Percentiles rank a stretch among this genome's conserved stretches.
Evolutionary conservation across 2,113 vertebrate species (phyloP).

Genomic region (Mobula hypostoma): DNA sequence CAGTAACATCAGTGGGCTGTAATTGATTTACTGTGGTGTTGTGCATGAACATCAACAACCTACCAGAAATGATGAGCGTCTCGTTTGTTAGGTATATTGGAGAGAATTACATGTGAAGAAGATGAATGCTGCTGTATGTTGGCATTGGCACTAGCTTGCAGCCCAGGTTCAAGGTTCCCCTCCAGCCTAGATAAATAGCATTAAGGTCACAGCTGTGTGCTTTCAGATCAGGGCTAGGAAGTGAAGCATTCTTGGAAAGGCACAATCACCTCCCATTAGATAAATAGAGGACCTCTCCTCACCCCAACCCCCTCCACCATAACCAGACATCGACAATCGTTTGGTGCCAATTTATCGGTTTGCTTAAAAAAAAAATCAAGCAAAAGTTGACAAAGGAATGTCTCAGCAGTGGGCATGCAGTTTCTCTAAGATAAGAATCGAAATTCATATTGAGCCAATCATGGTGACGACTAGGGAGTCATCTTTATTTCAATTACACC

Average conservation of each 20-base stretch:
- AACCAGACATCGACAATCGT: background rate
- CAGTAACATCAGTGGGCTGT: background rate
- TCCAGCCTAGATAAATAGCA: background rate
- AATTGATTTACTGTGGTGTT: slow-evolving; percentile 17
- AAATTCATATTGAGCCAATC: background rate
- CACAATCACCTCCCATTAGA: background rate
- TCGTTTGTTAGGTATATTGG: background rate
- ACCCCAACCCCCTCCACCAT: too few relatives aligned
- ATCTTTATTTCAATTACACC: too few relatives aligned
- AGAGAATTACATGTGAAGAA: background rate
- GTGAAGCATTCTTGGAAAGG: background rate
- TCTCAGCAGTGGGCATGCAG: background rate
- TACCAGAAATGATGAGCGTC: background rate
- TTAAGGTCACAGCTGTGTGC: background rate
- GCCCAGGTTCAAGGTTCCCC: background rate
- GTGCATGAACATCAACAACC: background rate
- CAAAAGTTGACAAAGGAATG: background rate
- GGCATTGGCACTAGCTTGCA: background rate
- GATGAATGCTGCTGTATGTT: background rate
- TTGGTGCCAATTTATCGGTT: background rate
- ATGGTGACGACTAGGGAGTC: background rate
- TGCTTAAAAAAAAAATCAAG: background rate
- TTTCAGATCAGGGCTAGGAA: background rate
- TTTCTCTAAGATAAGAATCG: background rate
- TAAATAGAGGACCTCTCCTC: too few relatives aligned